Evolutionary conservation across 2,113 vertebrate genomes (phyloP), one percentile per base, ranked within the genome.

Genomic region (Rhinogobius similis): DNA sequence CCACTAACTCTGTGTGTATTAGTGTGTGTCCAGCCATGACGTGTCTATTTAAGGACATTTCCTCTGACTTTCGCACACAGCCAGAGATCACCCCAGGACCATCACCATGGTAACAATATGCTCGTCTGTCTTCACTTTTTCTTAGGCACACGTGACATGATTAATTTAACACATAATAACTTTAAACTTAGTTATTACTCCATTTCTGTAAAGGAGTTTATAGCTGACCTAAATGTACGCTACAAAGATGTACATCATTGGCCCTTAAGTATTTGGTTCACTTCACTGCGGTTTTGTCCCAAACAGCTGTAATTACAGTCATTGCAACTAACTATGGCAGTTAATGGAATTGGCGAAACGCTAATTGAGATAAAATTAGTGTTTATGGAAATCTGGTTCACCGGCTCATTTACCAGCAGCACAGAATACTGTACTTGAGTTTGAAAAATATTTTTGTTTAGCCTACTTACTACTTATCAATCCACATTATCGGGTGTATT

Each of bases 41-140:
- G 69, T 66, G 68, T 82, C 86, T 81, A 82, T 89, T 82, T 84
- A 84, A 84, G 71, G 84, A 86, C 77, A 68, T 79, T 86, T 83
- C 68, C 75, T 56, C 7, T 41, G 41, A 71, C 72, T 82, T 66
- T 55, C 68, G 46, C 62, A 41, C 32, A 53, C 70, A 63, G 10
- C 20, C 65, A 26, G 74, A 21, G 67, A 48, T 65, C 71, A 59
- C 65, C 41, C 24, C 23, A 62, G 10, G 29, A 3, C 27, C 18
- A 29, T 84, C 5, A 8, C 87, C 77, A 41, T 3, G 41, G 80
- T 29, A 71, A 87, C 82, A 72, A 65, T 73, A 82, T 50, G 63
- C 70, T 59, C 41, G 61, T 76, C 74, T 58, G 65, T 59, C 36
- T 58, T n/a, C 24, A 26, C 53, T 32, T 29, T 32, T 61, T n/a